Evolutionary conservation across 37 sponge, comb jelly and placozoan species (phyloP).

Genomic region (Chondrilla cf. caribensis): DNA sequence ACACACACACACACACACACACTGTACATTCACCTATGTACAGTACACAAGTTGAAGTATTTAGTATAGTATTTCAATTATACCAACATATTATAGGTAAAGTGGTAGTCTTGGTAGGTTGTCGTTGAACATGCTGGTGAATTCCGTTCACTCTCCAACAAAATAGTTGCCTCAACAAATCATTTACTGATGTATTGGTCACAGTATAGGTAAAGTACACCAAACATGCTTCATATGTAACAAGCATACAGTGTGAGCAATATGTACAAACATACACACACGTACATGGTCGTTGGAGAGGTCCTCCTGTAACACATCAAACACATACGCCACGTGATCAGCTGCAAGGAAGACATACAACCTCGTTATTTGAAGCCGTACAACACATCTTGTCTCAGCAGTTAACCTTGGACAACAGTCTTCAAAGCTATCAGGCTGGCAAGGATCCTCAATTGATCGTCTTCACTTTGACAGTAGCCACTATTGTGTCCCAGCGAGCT

Average conservation of each 20-base stretch:
- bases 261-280: background rate
- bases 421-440: slow-evolving; percentile 11
- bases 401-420: background rate
- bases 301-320: slow-evolving; percentile 42
- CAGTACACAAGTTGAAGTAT: too few relatives aligned
- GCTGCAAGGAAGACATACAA: background rate
- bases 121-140: too few relatives aligned
- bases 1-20: slow-evolving; percentile 1
- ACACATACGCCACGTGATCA: slow-evolving; percentile 32
- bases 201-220: too few relatives aligned
- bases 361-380: background rate
- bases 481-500: background rate
- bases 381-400: too few relatives aligned
- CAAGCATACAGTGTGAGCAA: background rate
- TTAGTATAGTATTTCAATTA: too few relatives aligned
- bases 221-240: background rate
- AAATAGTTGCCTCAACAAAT: too few relatives aligned
- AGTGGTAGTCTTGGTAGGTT: too few relatives aligned
- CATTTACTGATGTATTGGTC: too few relatives aligned
- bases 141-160: too few relatives aligned
- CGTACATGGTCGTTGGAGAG: slow-evolving; percentile 41
- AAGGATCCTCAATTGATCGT: background rate
- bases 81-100: too few relatives aligned
- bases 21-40: background rate
- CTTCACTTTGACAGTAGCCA: slow-evolving; percentile 12